A percentile compares a stretch with the other conserved stretches of the same genome.
Evolutionary conservation across 2,797 vertebrate genomes (phyloP).

Genomic region (Pagetopsis macropterus): DNA sequence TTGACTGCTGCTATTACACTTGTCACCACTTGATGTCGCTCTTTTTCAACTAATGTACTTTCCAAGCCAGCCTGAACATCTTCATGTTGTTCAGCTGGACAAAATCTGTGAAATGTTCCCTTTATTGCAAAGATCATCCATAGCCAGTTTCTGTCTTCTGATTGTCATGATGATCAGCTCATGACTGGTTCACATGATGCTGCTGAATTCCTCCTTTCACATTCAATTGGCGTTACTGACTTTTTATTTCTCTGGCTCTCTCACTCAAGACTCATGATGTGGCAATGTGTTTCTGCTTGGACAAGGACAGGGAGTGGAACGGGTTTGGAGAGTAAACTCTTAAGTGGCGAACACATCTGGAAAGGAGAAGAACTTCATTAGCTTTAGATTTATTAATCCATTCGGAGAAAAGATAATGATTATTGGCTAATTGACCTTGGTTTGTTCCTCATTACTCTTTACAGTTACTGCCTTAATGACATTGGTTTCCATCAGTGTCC

Average conservation of each 20-base stretch:
- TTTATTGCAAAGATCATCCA: slow-evolving; percentile 15
- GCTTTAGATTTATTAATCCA: slow-evolving; percentile 52
- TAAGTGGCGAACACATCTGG: slow-evolving; percentile 26
- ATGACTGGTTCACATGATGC: slow-evolving; percentile 24
- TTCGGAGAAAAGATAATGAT: slow-evolving; percentile 25
- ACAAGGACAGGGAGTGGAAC: slow-evolving; percentile 10
- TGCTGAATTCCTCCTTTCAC: slow-evolving; percentile 20
- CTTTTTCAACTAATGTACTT: slow-evolving; percentile 15
- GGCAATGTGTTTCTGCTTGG: slow-evolving; percentile 39
- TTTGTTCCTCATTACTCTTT: slow-evolving; percentile 33
- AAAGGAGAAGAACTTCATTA: slow-evolving; percentile 40
- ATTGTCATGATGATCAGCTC: slow-evolving; percentile 34
- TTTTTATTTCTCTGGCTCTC: slow-evolving; percentile 10
- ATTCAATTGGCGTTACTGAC: neutral
- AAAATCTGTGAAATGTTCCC: neutral
- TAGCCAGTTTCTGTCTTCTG: slow-evolving; percentile 10
- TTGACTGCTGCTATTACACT: neutral
- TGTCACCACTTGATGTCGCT: slow-evolving; percentile 55
- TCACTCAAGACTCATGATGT: slow-evolving; percentile 22
- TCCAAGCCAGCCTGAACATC: neutral
- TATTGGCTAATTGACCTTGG: slow-evolving; percentile 56
- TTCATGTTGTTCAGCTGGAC: neutral
- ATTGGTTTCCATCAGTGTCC: slow-evolving; percentile 54
- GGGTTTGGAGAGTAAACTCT: slow-evolving; percentile 34
- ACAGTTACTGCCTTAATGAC: slow-evolving; percentile 56